These are phyloP conservation scores for Melanotus villosus DNA, from an alignment of 2,888 invertebrate species.

Conservation along the genomic window DNA sequence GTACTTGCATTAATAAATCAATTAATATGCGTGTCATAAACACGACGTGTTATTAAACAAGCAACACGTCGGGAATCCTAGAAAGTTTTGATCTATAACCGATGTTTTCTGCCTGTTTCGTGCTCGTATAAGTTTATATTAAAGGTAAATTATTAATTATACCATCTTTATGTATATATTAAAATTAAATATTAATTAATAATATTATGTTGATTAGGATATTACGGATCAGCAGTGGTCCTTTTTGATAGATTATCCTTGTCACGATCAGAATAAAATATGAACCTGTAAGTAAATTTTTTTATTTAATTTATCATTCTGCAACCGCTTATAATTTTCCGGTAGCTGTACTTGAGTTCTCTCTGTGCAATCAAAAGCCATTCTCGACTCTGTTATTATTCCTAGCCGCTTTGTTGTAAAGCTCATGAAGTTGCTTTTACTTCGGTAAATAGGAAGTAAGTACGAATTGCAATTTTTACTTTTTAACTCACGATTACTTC, in stretches of 20 bases:
- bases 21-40: constrained; percentile 11
- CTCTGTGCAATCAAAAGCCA: constrained; percentile 32
- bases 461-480: too few species aligned
- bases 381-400: constrained; percentile 38
- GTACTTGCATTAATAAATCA: constrained; percentile 1
- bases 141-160: constrained; percentile 8
- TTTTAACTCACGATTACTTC: too few species aligned
- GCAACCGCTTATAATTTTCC: constrained; percentile 32
- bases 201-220: constrained; percentile 32
- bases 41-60: constrained; percentile 4
- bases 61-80: constrained; percentile 4
- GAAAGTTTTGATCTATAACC: constrained; percentile 8
- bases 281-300: constrained; percentile 20
- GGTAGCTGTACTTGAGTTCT: constrained; percentile 29
- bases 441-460: constrained; percentile 28
- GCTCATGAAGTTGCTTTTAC: constrained; percentile 13
- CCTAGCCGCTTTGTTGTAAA: constrained; percentile 32
- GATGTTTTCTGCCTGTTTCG: neutral
- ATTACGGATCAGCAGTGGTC: constrained; percentile 32
- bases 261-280: constrained; percentile 26
- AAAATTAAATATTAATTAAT: constrained; percentile 36
- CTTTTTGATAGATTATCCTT: constrained; percentile 26
- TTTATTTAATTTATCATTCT: constrained; percentile 34
- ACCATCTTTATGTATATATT: constrained; percentile 8
- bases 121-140: neutral